Base-by-base conservation (phyloP, 2,113 vertebrate genomes). In the Morone chrysops region DNA sequence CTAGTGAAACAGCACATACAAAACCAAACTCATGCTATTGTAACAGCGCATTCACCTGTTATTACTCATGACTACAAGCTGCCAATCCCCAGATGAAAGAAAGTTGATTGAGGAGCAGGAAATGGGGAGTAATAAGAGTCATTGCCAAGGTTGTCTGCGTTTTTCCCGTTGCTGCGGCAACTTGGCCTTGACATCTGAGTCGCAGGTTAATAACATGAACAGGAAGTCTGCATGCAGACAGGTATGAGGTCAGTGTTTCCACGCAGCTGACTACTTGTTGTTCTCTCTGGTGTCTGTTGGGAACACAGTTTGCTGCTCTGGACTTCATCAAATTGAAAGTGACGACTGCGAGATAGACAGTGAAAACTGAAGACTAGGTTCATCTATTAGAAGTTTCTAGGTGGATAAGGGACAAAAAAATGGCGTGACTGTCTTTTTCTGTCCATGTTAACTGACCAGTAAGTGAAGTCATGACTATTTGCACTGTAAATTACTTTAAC, bases 171-270 rank as follows among this genome's bases (percentile, higher is more conserved):
- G 31, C 41, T 14, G 20, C 6, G n/a, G 68, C 53, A 68, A 67
- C 80, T 81, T 90, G 84, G 85, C 78, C 70, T 80, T 11, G 11
- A 89, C 79, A 87, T 87, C 70, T 73, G 73, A 93, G 78, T 36
- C 17, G 12, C 67, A 67, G 82, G 57, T 81, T 76, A 82, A 78
- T 76, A 74, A 62, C 89, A 66, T 17, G 72, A 71, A 78, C 70
- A 66, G 83, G 87, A 89, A 82, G 86, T 68, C 65, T 88, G 79
- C 48, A 14, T 22, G 76, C 71, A 77, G 85, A 87, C 84, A 82
- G 75, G 77, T 75, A 85, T 83, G 85, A 91, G 83, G 65, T 90
- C 83, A 91, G 71, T 70, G 6, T 89, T 88, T 93, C 91, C 91
- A 89, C 47, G 8, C 84, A 69, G 84, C 84, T 66, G 75, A 81